Evolutionary conservation across 2,888 invertebrate species (phyloP), one percentile per base, ranked within the genome.

Genomic region (Pristionchus exspectatus): DNA sequence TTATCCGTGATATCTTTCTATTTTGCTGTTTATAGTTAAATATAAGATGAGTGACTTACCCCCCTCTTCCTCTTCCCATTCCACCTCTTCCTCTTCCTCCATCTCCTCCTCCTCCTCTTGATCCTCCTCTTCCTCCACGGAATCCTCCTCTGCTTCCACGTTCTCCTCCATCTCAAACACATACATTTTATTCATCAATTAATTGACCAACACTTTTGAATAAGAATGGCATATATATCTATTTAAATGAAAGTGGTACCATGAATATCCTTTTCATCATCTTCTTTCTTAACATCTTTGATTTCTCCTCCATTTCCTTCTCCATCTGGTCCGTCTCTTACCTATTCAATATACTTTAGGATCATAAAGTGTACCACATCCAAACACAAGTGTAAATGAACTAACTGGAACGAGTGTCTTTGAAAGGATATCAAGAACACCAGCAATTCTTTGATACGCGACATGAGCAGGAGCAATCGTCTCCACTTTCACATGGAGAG

Each of bases 401-500:
- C 93, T 87, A 18, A 94, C 94, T 72, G 94, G 94, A 74, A 92
- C 91, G 89, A 94, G 89, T 24, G 94, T 91, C 84, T 93, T 89
- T 16, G 92, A 90, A 27, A 94, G 90, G 44, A 94, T 93, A 54
- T 93, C 94, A 12, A 95, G 91, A 12, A 95, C 95, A 7, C 92
- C 93, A n/a, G 95, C 92, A 16, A 95, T 92, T 50, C 95, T 90
- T 74, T 91, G 90, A 88, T 95, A 95, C 18, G 95, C 95, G 44
- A 95, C 89, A 69, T 93, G 92, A 0, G 95, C 93, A 5, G 95
- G 94, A 5, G 95, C 95, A 21, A 92, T 92, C 9, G 94, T 94
- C 90, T 95, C 95, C 50, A 92, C 93, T 54, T 94, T 94, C 5
- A 95, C 95, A 90, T 95, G 95, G 77, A 95, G 93, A n/a, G 95